Conservation (phyloP, 2,888 invertebrate species). For the Parnassius apollo region DNA sequence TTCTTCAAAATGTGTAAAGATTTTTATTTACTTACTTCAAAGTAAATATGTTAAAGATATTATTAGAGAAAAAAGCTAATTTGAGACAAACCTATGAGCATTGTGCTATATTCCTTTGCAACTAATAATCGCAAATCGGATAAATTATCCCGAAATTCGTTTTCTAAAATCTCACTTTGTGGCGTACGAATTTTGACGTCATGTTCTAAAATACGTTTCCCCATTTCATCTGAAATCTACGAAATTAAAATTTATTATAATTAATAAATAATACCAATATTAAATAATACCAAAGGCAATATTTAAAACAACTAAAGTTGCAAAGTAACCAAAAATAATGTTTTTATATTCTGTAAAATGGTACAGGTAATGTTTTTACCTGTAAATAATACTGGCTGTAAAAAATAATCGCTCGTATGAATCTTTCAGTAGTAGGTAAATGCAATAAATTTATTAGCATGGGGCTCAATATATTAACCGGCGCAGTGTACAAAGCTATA, state of each 20-base stretch:
- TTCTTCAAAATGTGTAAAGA: neutral
- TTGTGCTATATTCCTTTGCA: slow-evolving; percentile 81
- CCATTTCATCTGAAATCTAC: slow-evolving; percentile 80
- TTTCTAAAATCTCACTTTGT: slow-evolving; percentile 68
- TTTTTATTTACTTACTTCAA: no score
- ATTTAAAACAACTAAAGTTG: neutral
- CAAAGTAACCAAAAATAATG: slow-evolving; percentile 6
- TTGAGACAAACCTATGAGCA: slow-evolving; percentile 72
- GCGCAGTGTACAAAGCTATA: slow-evolving; percentile 80
- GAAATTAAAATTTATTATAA: no score
- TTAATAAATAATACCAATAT: no score
- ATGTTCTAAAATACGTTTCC: slow-evolving; percentile 71
- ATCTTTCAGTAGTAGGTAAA: slow-evolving; percentile 81
- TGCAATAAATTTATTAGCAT: slow-evolving; percentile 83
- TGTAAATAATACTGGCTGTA: slow-evolving; percentile 84
- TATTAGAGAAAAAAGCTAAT: no score
- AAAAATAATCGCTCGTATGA: slow-evolving; percentile 82
- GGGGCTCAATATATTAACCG: slow-evolving; percentile 74
- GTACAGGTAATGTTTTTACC: no score
- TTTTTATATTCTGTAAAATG: slow-evolving; percentile 8
- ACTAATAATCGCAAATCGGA: slow-evolving; percentile 81
- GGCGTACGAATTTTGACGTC: slow-evolving; percentile 78
- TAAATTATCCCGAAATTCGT: slow-evolving; percentile 76
- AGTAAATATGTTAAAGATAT: no score
- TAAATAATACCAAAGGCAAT: neutral